Evolutionary conservation across 2,888 invertebrate genomes (phyloP).

Genomic region (Phlogophora meticulosa): DNA sequence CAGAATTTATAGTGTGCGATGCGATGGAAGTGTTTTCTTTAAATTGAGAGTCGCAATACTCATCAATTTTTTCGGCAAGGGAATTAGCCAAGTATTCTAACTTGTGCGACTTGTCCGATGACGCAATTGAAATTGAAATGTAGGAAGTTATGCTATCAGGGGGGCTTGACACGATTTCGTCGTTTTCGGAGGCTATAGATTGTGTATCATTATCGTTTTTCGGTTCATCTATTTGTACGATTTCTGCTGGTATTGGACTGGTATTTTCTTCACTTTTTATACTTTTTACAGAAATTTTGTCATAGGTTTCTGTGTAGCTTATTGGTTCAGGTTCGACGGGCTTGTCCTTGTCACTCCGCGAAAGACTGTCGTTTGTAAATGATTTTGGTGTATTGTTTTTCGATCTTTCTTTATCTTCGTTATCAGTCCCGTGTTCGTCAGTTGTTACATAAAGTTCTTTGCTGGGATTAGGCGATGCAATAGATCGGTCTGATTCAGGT

Average conservation of each 20-base stretch:
- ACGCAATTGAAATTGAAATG: slow-evolving; percentile 88
- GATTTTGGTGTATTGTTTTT: slow-evolving; percentile 88
- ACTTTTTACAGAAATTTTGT: slow-evolving; percentile 78
- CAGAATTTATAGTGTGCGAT: slow-evolving; percentile 76
- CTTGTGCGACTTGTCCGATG: slow-evolving; percentile 89
- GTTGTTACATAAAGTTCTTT: slow-evolving; percentile 86
- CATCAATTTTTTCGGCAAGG: slow-evolving; percentile 89
- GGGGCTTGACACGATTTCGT: slow-evolving; percentile 87
- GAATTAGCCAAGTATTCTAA: slow-evolving; percentile 89
- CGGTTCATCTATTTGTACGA: slow-evolving; percentile 58
- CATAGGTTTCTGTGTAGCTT: slow-evolving; percentile 72
- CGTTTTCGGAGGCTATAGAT: slow-evolving; percentile 87
- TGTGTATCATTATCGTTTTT: slow-evolving; percentile 78
- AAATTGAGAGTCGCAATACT: slow-evolving; percentile 89
- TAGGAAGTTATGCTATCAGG: slow-evolving; percentile 90
- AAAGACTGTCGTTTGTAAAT: slow-evolving; percentile 86
- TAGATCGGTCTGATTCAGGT: slow-evolving; percentile 85
- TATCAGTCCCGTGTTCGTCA: slow-evolving; percentile 84
- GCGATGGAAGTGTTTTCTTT: slow-evolving; percentile 80
- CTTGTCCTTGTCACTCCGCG: slow-evolving; percentile 82
- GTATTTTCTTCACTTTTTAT: slow-evolving; percentile 69
- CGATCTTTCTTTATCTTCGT: slow-evolving; percentile 80
- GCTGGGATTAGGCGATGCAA: slow-evolving; percentile 78
- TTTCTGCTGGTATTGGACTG: slow-evolving; percentile 57
- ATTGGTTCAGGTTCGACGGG: slow-evolving; percentile 68